Conservation (phyloP, 1,140 invertebrate genomes). For the Capitella teleta region DNA sequence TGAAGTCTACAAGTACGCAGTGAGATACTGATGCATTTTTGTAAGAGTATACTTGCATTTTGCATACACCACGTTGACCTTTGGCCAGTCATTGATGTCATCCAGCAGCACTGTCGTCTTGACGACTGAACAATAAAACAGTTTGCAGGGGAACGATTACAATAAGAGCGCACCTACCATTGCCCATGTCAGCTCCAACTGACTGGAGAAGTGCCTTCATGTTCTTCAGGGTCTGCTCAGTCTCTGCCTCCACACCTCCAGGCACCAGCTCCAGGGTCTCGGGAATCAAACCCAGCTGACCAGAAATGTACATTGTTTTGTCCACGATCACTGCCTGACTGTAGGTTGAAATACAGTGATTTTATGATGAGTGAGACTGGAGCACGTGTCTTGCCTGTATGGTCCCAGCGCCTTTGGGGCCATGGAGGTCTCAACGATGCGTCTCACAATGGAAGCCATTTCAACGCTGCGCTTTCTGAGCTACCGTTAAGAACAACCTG, state of each 20-base stretch:
- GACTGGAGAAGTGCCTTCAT: not conserved
- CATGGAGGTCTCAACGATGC: too few species aligned
- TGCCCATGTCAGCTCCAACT: not conserved
- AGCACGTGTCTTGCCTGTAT: too few species aligned
- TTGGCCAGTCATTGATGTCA: constrained; percentile 4
- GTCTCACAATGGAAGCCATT: too few species aligned
- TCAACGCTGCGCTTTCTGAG: too few species aligned
- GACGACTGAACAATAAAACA: not conserved
- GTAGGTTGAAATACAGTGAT: too few species aligned
- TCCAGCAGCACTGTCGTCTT: constrained; percentile 6
- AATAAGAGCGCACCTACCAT: not conserved
- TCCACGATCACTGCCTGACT: constrained; percentile 7
- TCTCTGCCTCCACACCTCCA: not conserved
- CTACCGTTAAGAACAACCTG: too few species aligned
- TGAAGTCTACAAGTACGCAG: not conserved
- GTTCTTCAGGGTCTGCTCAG: constrained; percentile 5
- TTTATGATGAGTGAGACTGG: too few species aligned
- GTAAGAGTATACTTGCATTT: not conserved
- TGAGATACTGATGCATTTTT: not conserved
- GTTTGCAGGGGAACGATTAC: not conserved
- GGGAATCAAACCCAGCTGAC: constrained; percentile 1
- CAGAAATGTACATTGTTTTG: constrained; percentile 7
- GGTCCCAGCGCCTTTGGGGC: too few species aligned
- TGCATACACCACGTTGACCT: constrained; percentile 4
- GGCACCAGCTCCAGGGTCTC: not conserved